A percentile compares a stretch with the other conserved stretches of the same genome.
Conservation (phyloP, 2,888 invertebrate species). For the Euspilapteryx auroguttella region DNA sequence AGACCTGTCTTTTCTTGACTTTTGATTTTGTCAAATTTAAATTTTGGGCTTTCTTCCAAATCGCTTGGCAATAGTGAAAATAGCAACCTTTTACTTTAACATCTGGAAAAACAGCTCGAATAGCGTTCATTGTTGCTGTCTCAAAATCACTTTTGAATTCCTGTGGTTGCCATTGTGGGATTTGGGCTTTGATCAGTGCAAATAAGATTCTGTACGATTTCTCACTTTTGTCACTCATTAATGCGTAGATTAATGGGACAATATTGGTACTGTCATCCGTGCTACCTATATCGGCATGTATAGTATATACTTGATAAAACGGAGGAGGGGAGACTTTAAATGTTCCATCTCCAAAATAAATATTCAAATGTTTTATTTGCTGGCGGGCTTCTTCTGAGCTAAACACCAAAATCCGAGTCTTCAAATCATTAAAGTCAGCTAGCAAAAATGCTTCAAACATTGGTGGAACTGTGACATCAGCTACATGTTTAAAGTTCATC, state of each 20-base stretch:
- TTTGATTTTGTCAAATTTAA: too few relatives aligned
- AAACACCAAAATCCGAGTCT: too few relatives aligned
- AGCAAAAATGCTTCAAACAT: too few relatives aligned
- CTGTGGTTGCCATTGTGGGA: background rate
- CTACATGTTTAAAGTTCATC: too few relatives aligned
- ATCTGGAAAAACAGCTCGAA: background rate
- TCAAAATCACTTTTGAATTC: background rate
- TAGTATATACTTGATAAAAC: slow-evolving; percentile 1
- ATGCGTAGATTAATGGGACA: slow-evolving; percentile 1
- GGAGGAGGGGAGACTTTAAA: slow-evolving; percentile 1
- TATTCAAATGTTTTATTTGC: too few relatives aligned
- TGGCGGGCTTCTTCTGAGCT: too few relatives aligned
- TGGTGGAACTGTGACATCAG: too few relatives aligned
- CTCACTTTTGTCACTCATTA: background rate
- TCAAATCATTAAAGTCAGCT: too few relatives aligned
- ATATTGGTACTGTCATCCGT: background rate
- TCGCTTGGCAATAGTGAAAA: background rate
- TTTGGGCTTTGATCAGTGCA: background rate
- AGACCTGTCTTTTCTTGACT: too few relatives aligned
- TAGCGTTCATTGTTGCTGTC: background rate
- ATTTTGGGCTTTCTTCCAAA: slow-evolving; percentile 1
- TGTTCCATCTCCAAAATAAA: background rate
- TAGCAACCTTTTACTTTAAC: background rate
- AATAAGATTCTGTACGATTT: background rate
- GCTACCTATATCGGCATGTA: slow-evolving; percentile 2